phyloP scores from a whole-genome alignment of 53 echinoderm and acorn worm genomes.

The Holothuria leucospilota region DNA sequence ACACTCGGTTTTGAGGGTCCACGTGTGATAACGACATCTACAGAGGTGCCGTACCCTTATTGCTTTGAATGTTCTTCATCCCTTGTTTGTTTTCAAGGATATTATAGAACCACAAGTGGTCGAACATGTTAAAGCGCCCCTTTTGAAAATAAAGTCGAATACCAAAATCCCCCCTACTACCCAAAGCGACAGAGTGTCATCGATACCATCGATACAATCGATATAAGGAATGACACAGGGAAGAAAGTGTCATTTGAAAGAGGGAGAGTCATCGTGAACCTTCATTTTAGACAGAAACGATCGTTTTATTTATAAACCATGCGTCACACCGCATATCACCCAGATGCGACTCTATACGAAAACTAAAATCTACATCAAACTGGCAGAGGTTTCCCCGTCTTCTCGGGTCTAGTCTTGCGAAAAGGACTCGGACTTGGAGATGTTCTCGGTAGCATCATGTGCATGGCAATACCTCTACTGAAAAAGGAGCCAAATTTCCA shows the following conservation, averaged over 20 bases:
- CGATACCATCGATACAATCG: conserved; percentile 51
- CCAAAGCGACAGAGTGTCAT: conserved; percentile 58
- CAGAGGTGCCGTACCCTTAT: not conserved
- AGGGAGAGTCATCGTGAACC: conserved; percentile 68
- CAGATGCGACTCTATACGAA: not conserved
- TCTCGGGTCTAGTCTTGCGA: conserved; percentile 45
- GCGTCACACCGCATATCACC: not conserved
- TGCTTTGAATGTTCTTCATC: conserved; percentile 25
- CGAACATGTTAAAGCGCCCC: conserved; percentile 56
- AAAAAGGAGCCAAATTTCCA: conserved; percentile 38
- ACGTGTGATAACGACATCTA: not conserved
- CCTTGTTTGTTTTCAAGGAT: conserved; percentile 4
- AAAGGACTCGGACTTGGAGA: conserved; percentile 56
- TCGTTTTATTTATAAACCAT: conserved; percentile 17
- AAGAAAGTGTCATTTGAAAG: conserved; percentile 63
- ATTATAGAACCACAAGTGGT: conserved; percentile 37
- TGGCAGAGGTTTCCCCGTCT: conserved; percentile 53
- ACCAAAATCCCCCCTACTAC: conserved; percentile 59
- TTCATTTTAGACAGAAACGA: conserved; percentile 64
- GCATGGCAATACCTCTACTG: conserved; percentile 37
- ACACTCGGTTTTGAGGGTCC: conserved; percentile 30
- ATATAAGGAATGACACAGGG: conserved; percentile 61
- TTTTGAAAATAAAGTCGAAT: conserved; percentile 43
- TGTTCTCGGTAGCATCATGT: conserved; percentile 44
- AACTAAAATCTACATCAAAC: conserved; percentile 30